A percentile compares a stretch with the other conserved stretches of the same genome.
These are phyloP conservation scores for Ophioninae sp. DNA, from an alignment of 2,888 invertebrate species.

Conservation along the genomic window DNA sequence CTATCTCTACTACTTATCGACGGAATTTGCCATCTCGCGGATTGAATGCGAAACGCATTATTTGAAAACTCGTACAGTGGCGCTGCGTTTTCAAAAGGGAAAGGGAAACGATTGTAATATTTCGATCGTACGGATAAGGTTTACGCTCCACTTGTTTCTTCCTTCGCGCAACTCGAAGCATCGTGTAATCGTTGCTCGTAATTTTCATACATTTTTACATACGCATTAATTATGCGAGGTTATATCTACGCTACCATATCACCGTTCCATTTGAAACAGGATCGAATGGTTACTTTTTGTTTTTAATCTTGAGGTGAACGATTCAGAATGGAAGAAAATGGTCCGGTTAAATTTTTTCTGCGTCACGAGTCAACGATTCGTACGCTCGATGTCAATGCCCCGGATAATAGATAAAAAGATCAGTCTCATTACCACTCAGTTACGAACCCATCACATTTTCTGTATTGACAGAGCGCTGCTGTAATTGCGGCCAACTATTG, in stretches of 20 bases:
- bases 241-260: not conserved
- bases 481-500: slow-evolving; percentile 26
- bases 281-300: not conserved
- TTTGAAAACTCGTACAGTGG: not conserved
- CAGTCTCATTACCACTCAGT: slow-evolving; percentile 17
- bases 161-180: not conserved
- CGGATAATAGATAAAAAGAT: slow-evolving; percentile 2
- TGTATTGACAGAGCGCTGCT: slow-evolving; percentile 10
- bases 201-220: not conserved
- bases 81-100: slow-evolving; percentile 3
- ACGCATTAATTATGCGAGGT: not conserved
- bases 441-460: slow-evolving; percentile 14
- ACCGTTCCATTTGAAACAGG: not conserved
- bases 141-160: slow-evolving; percentile 12
- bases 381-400: slow-evolving; percentile 5
- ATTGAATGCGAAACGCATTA: not conserved
- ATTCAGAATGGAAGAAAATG: not conserved
- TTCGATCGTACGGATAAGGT: slow-evolving; percentile 11
- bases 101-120: slow-evolving; percentile 13
- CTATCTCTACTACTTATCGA: too few species aligned
- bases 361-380: not conserved
- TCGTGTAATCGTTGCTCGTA: not conserved
- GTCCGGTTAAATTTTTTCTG: not conserved
- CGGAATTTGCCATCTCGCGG: not conserved
- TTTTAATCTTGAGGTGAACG: not conserved